Evolutionary conservation across 2,888 invertebrate species (phyloP), one percentile per base, ranked within the genome.

Genomic region (Steinernema carpocapsae): DNA sequence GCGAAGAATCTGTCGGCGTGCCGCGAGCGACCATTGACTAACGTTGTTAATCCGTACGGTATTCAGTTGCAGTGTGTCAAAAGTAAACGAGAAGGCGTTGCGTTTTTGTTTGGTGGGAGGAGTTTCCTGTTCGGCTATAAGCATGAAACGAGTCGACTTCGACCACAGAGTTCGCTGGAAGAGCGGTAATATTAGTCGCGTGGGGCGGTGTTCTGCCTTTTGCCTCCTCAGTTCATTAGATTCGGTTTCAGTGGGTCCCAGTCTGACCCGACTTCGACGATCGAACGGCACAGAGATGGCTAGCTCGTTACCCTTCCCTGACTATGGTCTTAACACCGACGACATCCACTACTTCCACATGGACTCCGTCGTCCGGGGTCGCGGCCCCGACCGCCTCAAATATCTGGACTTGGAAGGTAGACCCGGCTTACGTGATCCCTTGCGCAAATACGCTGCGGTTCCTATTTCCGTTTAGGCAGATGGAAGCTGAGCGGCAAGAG

Each of bases 351-450:
- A 84, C 74, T 79, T 84, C 76, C 77, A 81, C 22, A 78, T 83
- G 77, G 82, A 84, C 26, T 76, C 79, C 7, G 77, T 79, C 46
- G 81, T 84, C 43, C 80, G 78, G 72, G 84, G 84, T 73, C 79
- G 80, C 48, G 84, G 84, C 26, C 82, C 82, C 52, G 77, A 83
- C 74, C 79, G 84, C 45, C 81, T 84, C 70, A 81, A 82, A 76
- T 78, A 82, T 56, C 81, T 84, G 64, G 84, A 84, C 74, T 74
- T 84, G 29, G 83, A 84, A 76, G 84, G 84, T 76, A 56, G 73
- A 26, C 45, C n/a, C n/a, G n/a, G n/a, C n/a, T 75, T 6, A 29
- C 43, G 7, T 43, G 43, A 43, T 43, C 43, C 7, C 14, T 43
- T 14, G n/a, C 48, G 17, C 4, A 6, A 17, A 17, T n/a, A 43